Base-by-base conservation (phyloP, 35 echinoderm and acorn worm genomes). In the Ophiothrix spiculata region DNA sequence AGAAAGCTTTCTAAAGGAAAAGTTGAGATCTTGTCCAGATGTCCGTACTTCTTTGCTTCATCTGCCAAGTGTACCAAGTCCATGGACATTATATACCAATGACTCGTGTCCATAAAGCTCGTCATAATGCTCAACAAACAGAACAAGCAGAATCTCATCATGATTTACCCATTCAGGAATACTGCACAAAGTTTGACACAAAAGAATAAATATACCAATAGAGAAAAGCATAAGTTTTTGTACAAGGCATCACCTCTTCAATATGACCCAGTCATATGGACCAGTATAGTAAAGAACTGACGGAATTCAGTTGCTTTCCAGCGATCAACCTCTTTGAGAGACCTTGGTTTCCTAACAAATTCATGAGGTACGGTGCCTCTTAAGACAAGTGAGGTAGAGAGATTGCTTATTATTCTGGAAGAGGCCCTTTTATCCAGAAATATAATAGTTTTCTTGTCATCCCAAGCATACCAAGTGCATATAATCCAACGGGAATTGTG, bases 1-100 rank as follows among this genome's bases (percentile, higher is more conserved):
- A 94, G 83, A 94, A 90, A 90, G 39, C 77, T 94, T 78, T 94
- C 92, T 40, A 85, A 90, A 19, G 84, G 87, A 77, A 94, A 94
- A 21, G 74, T 39, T 37, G 87, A 94, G 31, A 94, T 39, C 29
- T 83, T 87, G 69, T 94, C 79, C 21, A 94, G 69, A 32, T 81
- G 40, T 60, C 92, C 88, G 90, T 56, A 86, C 78, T 86, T 12
- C 39, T 85, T 19, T 13, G 81, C 83, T 77, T 86, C 78, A 75
- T 79, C 64, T 77, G 92, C 75, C 64, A 94, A 80, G 74, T 94
- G 92, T 19, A 83, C 35, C 35, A 21, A 94, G 39, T 16, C 87
- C 40, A 86, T 94, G 92, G 15, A 94, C 78, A 82, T 94, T 94
- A 64, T 90, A 94, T 38, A 83, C 82, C 34, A 86, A 33, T 64